Conservation (phyloP, 2,113 vertebrate species). For the Harpagus bidentatus region DNA sequence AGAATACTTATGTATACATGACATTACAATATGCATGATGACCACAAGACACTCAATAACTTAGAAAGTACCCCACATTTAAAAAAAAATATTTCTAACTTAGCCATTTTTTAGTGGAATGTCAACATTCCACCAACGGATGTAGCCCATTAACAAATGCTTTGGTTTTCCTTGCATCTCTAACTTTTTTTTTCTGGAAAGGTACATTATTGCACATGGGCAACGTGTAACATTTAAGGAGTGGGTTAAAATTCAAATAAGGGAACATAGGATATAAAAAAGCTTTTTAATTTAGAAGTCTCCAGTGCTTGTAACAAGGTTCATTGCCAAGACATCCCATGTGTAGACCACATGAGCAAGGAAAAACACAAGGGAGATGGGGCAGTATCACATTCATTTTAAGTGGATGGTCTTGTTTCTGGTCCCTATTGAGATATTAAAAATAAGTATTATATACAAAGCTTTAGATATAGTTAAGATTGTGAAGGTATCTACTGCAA, state of each 20-base stretch:
- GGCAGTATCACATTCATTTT: neutral
- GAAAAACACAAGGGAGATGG: neutral
- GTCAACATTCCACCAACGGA: neutral
- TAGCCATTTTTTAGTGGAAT: neutral
- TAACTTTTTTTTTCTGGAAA: neutral
- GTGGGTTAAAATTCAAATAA: neutral
- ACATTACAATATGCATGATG: neutral
- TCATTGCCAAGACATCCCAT: neutral
- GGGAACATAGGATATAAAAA: neutral
- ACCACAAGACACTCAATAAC: neutral
- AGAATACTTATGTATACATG: neutral
- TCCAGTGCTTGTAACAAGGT: neutral
- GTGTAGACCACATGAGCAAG: neutral
- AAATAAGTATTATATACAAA: neutral
- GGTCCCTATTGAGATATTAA: neutral
- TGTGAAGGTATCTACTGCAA: neutral
- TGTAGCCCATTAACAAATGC: neutral
- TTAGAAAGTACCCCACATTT: neutral
- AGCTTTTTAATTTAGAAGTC: neutral
- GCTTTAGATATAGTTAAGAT: neutral
- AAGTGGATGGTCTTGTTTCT: neutral
- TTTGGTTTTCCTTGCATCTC: neutral
- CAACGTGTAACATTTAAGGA: neutral
- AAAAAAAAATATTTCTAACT: neutral
- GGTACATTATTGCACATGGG: neutral